Conservation (phyloP, 2,797 vertebrate genomes). For the Micropoecilia bifurca region DNA sequence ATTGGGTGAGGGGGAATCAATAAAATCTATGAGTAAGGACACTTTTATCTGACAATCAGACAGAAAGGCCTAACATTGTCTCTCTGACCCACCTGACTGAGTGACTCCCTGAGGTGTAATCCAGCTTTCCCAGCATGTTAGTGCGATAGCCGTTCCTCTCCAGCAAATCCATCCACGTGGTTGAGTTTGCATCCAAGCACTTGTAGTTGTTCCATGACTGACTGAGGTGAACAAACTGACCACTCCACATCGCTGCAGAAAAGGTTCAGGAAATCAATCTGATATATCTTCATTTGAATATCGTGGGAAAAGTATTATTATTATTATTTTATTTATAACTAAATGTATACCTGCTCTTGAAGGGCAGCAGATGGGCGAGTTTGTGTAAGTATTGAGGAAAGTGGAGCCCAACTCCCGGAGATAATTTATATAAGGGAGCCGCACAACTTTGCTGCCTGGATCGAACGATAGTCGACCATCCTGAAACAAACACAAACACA, state of each 20-base stretch:
- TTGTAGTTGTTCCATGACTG: conserved; percentile 98
- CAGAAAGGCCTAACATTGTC: not conserved
- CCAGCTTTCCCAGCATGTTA: conserved; percentile 90
- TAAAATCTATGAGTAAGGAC: not conserved
- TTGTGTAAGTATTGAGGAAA: conserved; percentile 93
- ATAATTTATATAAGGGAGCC: conserved; percentile 88
- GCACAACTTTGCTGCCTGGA: conserved; percentile 86
- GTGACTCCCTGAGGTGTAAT: conserved; percentile 93
- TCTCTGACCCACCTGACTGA: conserved; percentile 87
- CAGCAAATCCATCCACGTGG: conserved; percentile 95
- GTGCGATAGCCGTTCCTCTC: conserved; percentile 86
- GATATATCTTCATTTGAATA: not conserved
- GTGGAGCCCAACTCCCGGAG: conserved; percentile 85
- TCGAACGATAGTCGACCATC: conserved; percentile 92
- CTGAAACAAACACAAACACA: conserved; percentile 70
- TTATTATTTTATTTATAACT: not conserved
- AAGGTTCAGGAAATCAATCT: not conserved
- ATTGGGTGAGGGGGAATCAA: not conserved
- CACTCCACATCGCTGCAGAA: conserved; percentile 94
- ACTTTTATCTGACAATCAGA: not conserved
- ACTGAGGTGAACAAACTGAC: conserved; percentile 92
- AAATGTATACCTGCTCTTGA: conserved; percentile 89
- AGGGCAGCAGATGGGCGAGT: conserved; percentile 98
- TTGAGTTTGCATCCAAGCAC: conserved; percentile 87
- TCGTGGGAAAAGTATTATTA: not conserved